Base-by-base conservation (phyloP, 2,797 vertebrate species). In the Microhierax caerulescens region DNA sequence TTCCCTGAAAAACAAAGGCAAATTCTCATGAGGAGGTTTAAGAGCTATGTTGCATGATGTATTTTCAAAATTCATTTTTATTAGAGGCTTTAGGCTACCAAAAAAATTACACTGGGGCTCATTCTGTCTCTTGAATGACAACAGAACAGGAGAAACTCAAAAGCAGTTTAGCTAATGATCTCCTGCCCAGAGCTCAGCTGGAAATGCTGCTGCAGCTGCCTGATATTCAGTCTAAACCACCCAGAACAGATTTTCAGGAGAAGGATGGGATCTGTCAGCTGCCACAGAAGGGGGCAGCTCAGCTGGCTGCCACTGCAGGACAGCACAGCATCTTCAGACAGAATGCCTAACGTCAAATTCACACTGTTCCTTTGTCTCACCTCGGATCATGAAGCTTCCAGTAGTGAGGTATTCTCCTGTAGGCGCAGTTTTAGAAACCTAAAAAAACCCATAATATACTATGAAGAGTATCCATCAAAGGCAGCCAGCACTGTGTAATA, bases 321-420 rank as follows among this genome's bases (percentile, higher is more conserved):
- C 60, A 83, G 39, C 59, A 28, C 70, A 47, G 79, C 41, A 15
- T 7, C 53, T 57, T 1, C 51, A 39, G 45, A 39, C 41, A 36
- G n/a, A 63, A 70, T 0, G 2, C 36, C 27, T 23, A 2, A 28
- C 1, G 2, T 9, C 57, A 30, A 45, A 32, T 2, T 22, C 47
- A 79, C 68, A 4, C 16, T 2, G 13, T 1, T 48, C 51, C 73
- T 47, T 25, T 5, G 11, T 41, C 95, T 98, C 97, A 99, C 99
- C 99, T 99, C 99, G 98, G 96, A 99, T 99, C 99, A 99, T 99
- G 98, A 99, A 99, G 96, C 99, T 99, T 82, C 99, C 99, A 19
- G 99, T 99, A 47, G 99, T 99, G 97, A 99, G 98, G 89, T 99
- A 99, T 81, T 99, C 99, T 98, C 99, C 99, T 2, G 99, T 99